Evolutionary conservation across 2,113 vertebrate genomes (phyloP).

Genomic region (Notechis scutatus): DNA sequence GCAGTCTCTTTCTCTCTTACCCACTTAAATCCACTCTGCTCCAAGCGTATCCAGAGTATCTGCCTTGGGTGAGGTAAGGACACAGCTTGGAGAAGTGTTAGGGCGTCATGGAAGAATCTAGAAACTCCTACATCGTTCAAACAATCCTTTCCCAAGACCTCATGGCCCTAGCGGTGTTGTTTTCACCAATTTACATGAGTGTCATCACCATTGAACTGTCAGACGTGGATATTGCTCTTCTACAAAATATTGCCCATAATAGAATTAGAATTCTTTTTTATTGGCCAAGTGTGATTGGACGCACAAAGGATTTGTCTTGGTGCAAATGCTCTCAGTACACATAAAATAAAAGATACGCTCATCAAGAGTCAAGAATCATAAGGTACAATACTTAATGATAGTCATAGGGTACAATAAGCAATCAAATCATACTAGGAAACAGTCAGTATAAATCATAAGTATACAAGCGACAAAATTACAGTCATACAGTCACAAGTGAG

Average conservation of each 20-base stretch:
- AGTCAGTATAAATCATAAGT: no score
- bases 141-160: background rate
- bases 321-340: no score
- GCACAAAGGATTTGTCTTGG: no score
- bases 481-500: no score
- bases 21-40: background rate
- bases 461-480: no score
- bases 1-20: background rate
- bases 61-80: background rate
- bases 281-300: no score
- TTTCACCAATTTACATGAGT: background rate
- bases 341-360: no score
- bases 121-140: background rate
- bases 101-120: background rate
- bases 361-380: no score
- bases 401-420: no score
- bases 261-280: no score
- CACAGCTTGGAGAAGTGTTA: background rate
- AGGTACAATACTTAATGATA: no score
- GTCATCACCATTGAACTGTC: background rate
- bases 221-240: background rate
- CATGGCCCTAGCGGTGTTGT: background rate
- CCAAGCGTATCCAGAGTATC: background rate
- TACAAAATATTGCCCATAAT: background rate
- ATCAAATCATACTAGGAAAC: no score